Evolutionary conservation across 2,113 vertebrate species (phyloP).

Genomic region (Choloepus hoffmanni): DNA sequence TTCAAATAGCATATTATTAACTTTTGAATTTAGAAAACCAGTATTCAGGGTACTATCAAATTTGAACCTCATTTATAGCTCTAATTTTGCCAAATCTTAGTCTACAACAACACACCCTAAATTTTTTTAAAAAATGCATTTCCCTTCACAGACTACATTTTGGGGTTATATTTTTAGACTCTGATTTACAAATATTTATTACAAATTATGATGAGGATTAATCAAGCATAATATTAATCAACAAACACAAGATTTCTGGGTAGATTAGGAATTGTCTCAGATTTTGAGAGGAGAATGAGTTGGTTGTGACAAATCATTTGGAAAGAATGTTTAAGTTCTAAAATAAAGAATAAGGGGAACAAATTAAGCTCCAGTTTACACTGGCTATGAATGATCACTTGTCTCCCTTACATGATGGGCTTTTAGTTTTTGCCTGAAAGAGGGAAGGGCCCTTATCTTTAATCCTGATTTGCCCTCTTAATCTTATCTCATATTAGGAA

Average conservation of each 20-base stretch:
- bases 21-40: conserved; percentile 30
- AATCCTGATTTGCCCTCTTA: not conserved
- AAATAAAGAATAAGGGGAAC: not conserved
- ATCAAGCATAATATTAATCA: not conserved
- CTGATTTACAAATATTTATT: not conserved
- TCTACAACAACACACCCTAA: not conserved
- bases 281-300: not conserved
- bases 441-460: not conserved
- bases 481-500: not conserved
- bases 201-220: not conserved
- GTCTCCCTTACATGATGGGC: not conserved
- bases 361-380: not conserved
- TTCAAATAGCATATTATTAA: not conserved
- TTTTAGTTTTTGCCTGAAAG: not conserved
- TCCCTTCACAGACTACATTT: not conserved
- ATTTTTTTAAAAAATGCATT: not conserved
- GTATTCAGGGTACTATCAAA: not conserved
- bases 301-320: not conserved
- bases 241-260: not conserved
- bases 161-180: not conserved
- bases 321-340: not conserved
- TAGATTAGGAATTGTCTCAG: not conserved
- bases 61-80: not conserved
- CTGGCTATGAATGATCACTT: not conserved
- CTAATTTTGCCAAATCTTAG: not conserved